Conservation (phyloP, 2,888 invertebrate species). For the Dicranocentrus wangi region DNA sequence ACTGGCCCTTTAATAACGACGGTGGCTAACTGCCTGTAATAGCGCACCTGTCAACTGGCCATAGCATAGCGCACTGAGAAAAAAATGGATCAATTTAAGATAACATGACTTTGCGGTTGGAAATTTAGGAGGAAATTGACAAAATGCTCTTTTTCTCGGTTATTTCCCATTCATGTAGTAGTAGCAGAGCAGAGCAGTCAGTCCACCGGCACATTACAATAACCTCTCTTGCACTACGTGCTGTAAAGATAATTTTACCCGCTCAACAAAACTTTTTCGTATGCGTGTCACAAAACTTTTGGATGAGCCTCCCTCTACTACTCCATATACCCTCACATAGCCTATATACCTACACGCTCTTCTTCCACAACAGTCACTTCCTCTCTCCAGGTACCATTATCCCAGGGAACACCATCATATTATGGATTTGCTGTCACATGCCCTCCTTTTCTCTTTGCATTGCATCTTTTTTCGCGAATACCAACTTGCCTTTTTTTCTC, state of each 20-base stretch:
- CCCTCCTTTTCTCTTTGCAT: background rate
- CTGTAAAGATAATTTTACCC: constrained; percentile 21
- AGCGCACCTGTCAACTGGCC: constrained; percentile 51
- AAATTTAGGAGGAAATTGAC: constrained; percentile 37
- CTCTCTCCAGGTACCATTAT: background rate
- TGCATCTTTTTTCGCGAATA: background rate
- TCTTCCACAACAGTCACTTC: background rate
- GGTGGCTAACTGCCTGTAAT: constrained; percentile 46
- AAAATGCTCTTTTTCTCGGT: constrained; percentile 27
- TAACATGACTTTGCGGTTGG: constrained; percentile 41
- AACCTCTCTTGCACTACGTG: too few species aligned
- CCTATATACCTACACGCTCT: background rate
- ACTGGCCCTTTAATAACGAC: constrained; percentile 44
- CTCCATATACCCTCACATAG: background rate
- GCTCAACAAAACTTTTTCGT: constrained; percentile 30
- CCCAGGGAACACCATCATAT: too few species aligned
- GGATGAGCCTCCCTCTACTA: constrained; percentile 21
- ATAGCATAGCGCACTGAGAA: too few species aligned
- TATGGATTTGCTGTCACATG: background rate
- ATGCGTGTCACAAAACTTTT: constrained; percentile 50
- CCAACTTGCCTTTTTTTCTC: background rate
- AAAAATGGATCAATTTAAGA: constrained; percentile 54
- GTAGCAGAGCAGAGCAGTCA: too few species aligned
- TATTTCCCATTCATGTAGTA: too few species aligned
- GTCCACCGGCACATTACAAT: too few species aligned